Evolutionary conservation across 2,797 vertebrate genomes (phyloP), one percentile per base, ranked within the genome.

Genomic region (Furcifer pardalis): DNA sequence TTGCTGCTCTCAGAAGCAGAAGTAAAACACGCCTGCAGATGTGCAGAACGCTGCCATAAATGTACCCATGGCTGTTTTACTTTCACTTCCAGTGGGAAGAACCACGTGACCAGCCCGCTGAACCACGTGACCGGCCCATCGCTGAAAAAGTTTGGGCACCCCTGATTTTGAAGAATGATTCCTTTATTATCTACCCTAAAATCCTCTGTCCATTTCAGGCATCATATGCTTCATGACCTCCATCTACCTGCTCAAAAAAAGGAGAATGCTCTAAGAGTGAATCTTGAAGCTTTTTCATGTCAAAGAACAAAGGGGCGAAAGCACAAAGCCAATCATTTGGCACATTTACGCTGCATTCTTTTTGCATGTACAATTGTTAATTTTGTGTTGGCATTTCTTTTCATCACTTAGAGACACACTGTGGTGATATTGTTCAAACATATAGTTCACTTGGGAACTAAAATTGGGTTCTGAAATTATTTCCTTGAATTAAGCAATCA

Each of bases 191-290:
- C 66, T 66, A n/a, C 15, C 86, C 32, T 88, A 13, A 40, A 82
- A 52, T 90, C 62, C 32, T 88, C 35, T 90, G 91, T 83, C 86
- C 81, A 79, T 84, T 90, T 90, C 91, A 86, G 85, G 32, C 42
- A 82, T 82, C 88, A 83, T 89, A 88, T 94, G 81, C 89, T 92
- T 68, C 81, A 4, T 83, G 52, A 79, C 88, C 71, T 90, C 23
- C 35, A 37, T 60, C 79, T 44, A 89, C 82, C 65, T 85, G 66
- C 63, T 42, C 75, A 79, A 88, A 89, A 86, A 73, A 79, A n/a
- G n/a, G 1, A 0, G 81, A 89, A 71, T 19, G 23, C 85, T 89
- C 42, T 69, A 52, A 90, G 83, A 10, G 72, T 86, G 59, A 42
- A 84, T 1, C 82, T 78, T 84, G 1, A 85, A 85, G 79, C 6